A percentile compares a stretch with the other conserved stretches of the same genome.
These are phyloP conservation scores for Linyphia triangularis DNA, from an alignment of 2,888 invertebrate genomes.

Conservation along the genomic window DNA sequence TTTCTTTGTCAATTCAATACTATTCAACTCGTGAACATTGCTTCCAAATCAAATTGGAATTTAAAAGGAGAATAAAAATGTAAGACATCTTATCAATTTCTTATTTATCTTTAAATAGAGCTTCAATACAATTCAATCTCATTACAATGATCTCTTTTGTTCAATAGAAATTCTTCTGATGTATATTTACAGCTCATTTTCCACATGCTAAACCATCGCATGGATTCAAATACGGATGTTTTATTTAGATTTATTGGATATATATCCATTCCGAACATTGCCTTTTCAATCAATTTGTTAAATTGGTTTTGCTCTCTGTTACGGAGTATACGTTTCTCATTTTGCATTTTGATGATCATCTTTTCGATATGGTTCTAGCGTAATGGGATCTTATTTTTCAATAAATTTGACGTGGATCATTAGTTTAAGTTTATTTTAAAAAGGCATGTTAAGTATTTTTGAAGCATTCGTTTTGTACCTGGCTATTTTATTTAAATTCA, in stretches of 20 bases:
- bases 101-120: not conserved
- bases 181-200: slow-evolving; percentile 57
- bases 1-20: not conserved
- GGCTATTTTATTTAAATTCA: not conserved
- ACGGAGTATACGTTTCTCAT: slow-evolving; percentile 36
- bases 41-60: not conserved
- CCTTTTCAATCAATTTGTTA: slow-evolving; percentile 55
- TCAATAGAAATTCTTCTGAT: not conserved
- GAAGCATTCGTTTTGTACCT: not conserved
- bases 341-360: slow-evolving; percentile 1
- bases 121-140: slow-evolving; percentile 8
- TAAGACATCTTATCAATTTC: not conserved
- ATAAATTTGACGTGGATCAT: slow-evolving; percentile 27
- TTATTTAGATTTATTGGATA: slow-evolving; percentile 49
- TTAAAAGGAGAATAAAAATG: slow-evolving; percentile 11
- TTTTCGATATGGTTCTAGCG: not conserved
- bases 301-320: slow-evolving; percentile 38
- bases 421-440: slow-evolving; percentile 40
- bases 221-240: slow-evolving; percentile 31
- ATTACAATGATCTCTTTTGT: slow-evolving; percentile 14
- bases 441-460: slow-evolving; percentile 24
- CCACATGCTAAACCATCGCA: not conserved
- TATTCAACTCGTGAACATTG: not conserved
- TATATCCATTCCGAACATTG: slow-evolving; percentile 4
- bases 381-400: slow-evolving; percentile 45